phyloP scores from a whole-genome alignment of 2,888 invertebrate species.

The Drosophila buzzatii region DNA sequence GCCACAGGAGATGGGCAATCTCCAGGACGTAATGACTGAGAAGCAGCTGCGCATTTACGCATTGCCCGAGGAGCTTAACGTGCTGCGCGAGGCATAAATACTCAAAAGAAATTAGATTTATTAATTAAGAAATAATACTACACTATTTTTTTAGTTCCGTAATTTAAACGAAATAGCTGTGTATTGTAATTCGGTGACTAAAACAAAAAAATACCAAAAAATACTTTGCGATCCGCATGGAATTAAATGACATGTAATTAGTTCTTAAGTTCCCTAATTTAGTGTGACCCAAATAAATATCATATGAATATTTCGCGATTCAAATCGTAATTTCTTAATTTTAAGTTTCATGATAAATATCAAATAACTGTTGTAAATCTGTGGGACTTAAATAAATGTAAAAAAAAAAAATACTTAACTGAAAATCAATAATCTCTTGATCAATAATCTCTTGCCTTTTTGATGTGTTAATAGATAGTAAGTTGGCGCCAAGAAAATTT shows the following conservation, averaged over 20 bases:
- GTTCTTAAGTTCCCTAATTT: too few relatives aligned
- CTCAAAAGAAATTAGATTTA: background rate
- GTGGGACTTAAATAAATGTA: background rate
- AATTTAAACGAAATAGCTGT: background rate
- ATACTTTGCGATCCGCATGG: background rate
- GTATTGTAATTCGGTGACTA: background rate
- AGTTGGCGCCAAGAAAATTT: background rate
- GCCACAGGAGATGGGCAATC: slow-evolving; percentile 88
- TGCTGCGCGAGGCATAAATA: slow-evolving; percentile 85
- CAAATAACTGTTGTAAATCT: background rate
- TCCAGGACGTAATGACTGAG: slow-evolving; percentile 91
- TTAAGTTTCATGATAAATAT: too few relatives aligned
- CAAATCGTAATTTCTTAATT: too few relatives aligned
- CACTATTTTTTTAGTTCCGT: background rate
- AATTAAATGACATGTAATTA: too few relatives aligned
- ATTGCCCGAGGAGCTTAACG: slow-evolving; percentile 90
- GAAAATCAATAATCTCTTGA: background rate
- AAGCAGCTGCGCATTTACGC: slow-evolving; percentile 91
- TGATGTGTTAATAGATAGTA: background rate
- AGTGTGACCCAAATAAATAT: background rate
- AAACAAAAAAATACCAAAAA: background rate
- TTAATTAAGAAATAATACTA: too few relatives aligned
- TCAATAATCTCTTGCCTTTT: background rate
- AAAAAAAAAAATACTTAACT: background rate
- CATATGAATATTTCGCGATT: background rate